Base-by-base conservation (phyloP, 2,888 invertebrate genomes). In the Pollenia angustigena region DNA sequence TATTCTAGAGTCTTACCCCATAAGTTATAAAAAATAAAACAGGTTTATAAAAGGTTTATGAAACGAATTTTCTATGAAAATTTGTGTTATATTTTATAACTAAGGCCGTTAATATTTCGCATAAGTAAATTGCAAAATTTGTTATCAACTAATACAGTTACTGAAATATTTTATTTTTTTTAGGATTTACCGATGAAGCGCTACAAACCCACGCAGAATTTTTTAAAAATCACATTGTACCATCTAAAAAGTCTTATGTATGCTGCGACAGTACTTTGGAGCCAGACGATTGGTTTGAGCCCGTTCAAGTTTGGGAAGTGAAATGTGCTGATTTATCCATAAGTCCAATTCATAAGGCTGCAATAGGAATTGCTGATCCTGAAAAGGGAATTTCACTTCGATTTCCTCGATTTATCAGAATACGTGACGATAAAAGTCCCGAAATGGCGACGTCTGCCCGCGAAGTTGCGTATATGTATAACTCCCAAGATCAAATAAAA, bases 271-370 rank as follows among this genome's bases (percentile, higher is more conserved):
- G 93, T 0, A 94, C 95, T 9, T 95, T 96, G 89, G 94, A 95
- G 90, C 97, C 98, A 1, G 98, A 99, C 94, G 97, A 96, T 91
- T 99, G 99, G 98, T 96, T 99, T 92, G 95, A 96, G 88, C 95
- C 98, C 4, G 95, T 95, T 16, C 95, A 96, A 93, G 98, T 99
- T 81, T 99, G 98, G 98, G 99, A 99, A 94, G 95, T 99, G 79
- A 98, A 99, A 92, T 98, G 98, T 93, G 99, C 99, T 0, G 99
- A 99, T 95, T 95, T 99, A 82, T 99, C 99, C 8, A 95, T 99
- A 68, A 99, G 99, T 48, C 99, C 99, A 16, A 96, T 97, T 71
- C 98, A 99, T 93, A 95, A 95, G 92, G 99, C 99, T 69, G 99
- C 97, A 0, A 93, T 95, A 64, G 98, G 97, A 71, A 96, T 97